A percentile compares a stretch with the other conserved stretches of the same genome.
phyloP scores from a whole-genome alignment of 1,140 invertebrate species.

The Drosophila triauraria region DNA sequence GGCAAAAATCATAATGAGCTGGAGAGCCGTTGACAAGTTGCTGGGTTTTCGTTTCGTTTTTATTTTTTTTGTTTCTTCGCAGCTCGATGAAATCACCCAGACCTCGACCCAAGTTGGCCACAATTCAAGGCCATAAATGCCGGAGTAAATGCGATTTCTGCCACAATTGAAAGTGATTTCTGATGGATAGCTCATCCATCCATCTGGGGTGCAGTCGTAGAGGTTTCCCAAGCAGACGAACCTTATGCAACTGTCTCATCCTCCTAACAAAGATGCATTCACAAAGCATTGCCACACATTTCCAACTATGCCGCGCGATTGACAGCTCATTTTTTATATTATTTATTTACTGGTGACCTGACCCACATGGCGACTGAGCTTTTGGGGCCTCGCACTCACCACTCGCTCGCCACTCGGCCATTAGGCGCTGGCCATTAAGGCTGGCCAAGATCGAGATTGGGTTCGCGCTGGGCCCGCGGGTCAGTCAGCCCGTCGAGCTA shows the following conservation, averaged over 20 bases:
- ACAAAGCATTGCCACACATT: constrained; percentile 30
- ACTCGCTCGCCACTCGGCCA: constrained; percentile 31
- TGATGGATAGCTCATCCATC: constrained; percentile 29
- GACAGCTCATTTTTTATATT: constrained; percentile 68
- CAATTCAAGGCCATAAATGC: constrained; percentile 59
- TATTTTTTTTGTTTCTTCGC: constrained; percentile 3
- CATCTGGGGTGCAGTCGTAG: constrained; percentile 16
- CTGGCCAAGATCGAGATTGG: constrained; percentile 58
- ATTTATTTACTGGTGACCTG: constrained; percentile 36
- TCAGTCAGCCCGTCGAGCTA: constrained; percentile 9
- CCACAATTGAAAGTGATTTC: constrained; percentile 59
- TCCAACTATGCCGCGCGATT: constrained; percentile 27
- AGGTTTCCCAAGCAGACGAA: constrained; percentile 20
- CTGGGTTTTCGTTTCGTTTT: constrained; percentile 30
- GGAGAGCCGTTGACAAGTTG: constrained; percentile 59
- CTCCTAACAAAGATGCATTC: constrained; percentile 43
- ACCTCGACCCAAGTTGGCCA: constrained; percentile 41
- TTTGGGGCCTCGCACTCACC: constrained; percentile 22
- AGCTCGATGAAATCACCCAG: constrained; percentile 71
- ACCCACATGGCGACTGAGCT: constrained; percentile 62
- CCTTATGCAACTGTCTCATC: constrained; percentile 44
- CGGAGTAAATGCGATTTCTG: constrained; percentile 27
- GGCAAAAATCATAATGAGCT: constrained; percentile 76
- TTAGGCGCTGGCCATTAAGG: constrained; percentile 64
- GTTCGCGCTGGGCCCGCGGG: constrained; percentile 35